These are phyloP conservation scores for Mixornis gularis DNA, from an alignment of 2,113 vertebrate genomes.

Conservation along the genomic window DNA sequence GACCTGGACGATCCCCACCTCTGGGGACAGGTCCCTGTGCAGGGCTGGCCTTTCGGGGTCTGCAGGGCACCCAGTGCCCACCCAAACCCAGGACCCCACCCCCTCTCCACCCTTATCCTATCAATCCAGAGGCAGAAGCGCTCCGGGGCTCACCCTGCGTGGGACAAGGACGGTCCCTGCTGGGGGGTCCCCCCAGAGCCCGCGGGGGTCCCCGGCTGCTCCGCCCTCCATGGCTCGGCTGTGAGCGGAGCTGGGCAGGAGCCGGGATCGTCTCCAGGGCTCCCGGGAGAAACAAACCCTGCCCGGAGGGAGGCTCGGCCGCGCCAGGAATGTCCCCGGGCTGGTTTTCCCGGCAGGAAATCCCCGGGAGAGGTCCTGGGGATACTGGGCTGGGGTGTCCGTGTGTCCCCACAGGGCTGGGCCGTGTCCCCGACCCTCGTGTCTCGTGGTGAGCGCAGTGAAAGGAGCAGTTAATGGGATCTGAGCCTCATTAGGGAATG, in stretches of 20 bases:
- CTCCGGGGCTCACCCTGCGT: background rate
- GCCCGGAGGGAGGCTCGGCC: background rate
- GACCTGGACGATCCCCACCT: accelerated
- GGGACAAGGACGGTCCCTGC: background rate
- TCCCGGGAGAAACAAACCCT: slow-evolving; percentile 28
- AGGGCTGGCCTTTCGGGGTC: background rate
- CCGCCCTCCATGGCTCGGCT: background rate
- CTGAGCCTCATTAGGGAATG: background rate
- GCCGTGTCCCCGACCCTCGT: background rate
- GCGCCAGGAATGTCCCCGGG: background rate
- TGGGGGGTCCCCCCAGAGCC: background rate
- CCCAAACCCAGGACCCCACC: accelerated
- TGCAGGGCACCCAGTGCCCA: no score
- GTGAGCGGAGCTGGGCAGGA: background rate
- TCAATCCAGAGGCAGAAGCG: background rate
- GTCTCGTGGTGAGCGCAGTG: background rate
- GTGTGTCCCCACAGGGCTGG: background rate
- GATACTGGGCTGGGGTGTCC: accelerated
- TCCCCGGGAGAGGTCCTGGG: background rate
- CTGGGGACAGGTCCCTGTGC: background rate
- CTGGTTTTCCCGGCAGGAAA: background rate
- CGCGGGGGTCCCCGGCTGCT: background rate
- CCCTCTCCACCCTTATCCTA: background rate
- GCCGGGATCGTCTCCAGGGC: background rate
- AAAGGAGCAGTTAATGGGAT: no score